Percentiles rank a stretch among this genome's conserved stretches.
phyloP scores from a whole-genome alignment of 2,888 invertebrate genomes.

The Zaprionus obscuricornis region DNA sequence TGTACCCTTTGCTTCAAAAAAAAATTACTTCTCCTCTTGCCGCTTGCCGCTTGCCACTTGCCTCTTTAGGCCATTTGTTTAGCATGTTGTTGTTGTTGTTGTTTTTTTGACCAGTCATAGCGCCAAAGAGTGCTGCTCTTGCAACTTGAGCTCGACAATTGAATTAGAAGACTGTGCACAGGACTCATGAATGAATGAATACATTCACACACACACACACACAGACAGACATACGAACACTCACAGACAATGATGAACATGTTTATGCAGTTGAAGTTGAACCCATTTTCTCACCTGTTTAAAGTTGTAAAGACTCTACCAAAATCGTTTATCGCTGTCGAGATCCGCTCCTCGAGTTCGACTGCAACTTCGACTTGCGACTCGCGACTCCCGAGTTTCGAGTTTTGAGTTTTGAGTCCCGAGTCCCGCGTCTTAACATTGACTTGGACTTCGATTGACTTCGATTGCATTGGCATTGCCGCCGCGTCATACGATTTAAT shows the following conservation, averaged over 20 bases:
- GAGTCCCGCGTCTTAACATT: slow-evolving; percentile 3
- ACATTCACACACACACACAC: slow-evolving; percentile 14
- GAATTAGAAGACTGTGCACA: slow-evolving; percentile 59
- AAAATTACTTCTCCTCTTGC: slow-evolving; percentile 7
- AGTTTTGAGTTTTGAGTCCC: no score
- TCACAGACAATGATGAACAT: not conserved
- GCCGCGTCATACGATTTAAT: slow-evolving; percentile 82
- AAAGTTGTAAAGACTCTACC: slow-evolving; percentile 63
- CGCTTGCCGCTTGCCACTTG: not conserved
- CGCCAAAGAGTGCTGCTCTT: slow-evolving; percentile 49
- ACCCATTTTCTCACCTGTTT: slow-evolving; percentile 80
- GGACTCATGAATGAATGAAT: slow-evolving; percentile 74
- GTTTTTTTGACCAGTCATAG: slow-evolving; percentile 53
- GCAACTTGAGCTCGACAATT: slow-evolving; percentile 47
- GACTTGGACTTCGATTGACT: slow-evolving; percentile 53
- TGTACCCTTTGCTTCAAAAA: no score
- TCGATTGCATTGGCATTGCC: slow-evolving; percentile 71
- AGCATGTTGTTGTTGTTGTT: no score
- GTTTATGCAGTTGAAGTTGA: slow-evolving; percentile 49
- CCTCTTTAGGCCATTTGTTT: no score
- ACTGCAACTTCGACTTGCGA: slow-evolving; percentile 13
- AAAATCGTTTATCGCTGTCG: slow-evolving; percentile 66
- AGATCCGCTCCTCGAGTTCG: slow-evolving; percentile 52
- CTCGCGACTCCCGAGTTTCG: no score
- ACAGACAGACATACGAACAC: slow-evolving; percentile 2